These are phyloP conservation scores for Vulpes ferrilata DNA, from an alignment of 2,113 vertebrate species.

Conservation along the genomic window DNA sequence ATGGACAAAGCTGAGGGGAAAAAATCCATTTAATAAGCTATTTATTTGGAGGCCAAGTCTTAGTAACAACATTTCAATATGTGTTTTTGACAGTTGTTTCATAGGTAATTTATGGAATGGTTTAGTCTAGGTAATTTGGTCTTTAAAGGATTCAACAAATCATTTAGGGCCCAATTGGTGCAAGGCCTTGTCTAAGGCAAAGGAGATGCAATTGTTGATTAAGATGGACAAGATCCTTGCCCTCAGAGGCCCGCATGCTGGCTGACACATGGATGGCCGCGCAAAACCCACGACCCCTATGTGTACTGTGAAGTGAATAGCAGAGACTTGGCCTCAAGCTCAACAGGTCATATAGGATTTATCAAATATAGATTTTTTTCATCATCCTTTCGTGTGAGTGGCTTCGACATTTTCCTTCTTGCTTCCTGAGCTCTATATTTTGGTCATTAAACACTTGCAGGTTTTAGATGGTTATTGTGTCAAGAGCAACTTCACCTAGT, in stretches of 20 bases:
- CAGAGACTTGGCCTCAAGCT: background rate
- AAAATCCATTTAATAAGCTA: background rate
- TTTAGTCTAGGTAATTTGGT: background rate
- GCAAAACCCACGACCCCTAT: background rate
- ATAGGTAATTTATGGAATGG: background rate
- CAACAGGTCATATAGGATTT: background rate
- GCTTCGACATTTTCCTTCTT: background rate
- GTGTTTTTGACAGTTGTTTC: background rate
- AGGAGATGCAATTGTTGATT: background rate
- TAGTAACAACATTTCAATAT: constrained; percentile 14
- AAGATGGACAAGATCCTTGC: background rate
- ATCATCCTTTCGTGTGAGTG: background rate
- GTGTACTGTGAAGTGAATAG: background rate
- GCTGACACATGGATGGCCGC: background rate
- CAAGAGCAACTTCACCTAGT: background rate
- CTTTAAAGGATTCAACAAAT: constrained; percentile 36
- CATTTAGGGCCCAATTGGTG: background rate
- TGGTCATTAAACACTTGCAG: background rate
- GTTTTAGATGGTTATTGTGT: background rate
- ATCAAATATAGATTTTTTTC: constrained; percentile 4
- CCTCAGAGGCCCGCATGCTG: background rate
- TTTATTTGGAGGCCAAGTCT: background rate
- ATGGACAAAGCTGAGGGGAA: background rate
- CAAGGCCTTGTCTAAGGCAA: background rate
- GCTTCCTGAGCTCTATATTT: constrained; percentile 23